These are phyloP conservation scores for Sebastes vulpes DNA, from an alignment of 2,797 vertebrate genomes.

Conservation along the genomic window DNA sequence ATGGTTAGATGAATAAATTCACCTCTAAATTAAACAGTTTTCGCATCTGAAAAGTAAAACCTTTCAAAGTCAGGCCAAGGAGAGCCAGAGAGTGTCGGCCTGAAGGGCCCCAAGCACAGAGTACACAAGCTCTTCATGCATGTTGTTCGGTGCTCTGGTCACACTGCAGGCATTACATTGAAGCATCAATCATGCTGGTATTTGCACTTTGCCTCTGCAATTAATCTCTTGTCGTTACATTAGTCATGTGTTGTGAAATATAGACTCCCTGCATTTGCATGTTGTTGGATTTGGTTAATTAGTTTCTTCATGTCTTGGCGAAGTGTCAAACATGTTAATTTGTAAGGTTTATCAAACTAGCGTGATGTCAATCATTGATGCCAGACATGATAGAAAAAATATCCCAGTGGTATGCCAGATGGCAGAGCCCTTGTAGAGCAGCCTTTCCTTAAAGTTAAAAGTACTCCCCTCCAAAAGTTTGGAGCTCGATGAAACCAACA, in stretches of 20 bases:
- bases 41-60: constrained; percentile 20
- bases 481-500: constrained; percentile 9
- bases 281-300: constrained; percentile 11
- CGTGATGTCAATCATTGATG: constrained; percentile 49
- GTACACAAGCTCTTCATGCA: not conserved
- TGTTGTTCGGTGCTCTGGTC: constrained; percentile 10
- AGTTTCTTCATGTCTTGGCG: constrained; percentile 16
- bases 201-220: constrained; percentile 8
- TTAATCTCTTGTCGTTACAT: constrained; percentile 14
- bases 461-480: constrained; percentile 13
- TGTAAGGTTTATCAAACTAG: constrained; percentile 41
- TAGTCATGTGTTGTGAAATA: not conserved
- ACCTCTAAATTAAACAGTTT: constrained; percentile 31
- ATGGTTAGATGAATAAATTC: constrained; percentile 34
- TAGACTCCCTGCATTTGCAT: not conserved
- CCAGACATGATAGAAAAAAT: constrained; percentile 40
- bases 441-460: constrained; percentile 21
- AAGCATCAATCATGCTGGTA: not conserved
- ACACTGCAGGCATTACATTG: not conserved
- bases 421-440: constrained; percentile 41
- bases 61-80: constrained; percentile 53
- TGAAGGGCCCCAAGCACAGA: not conserved
- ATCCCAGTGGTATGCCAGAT: constrained; percentile 56
- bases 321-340: constrained; percentile 38
- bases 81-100: constrained; percentile 27